A percentile compares a stretch with the other conserved stretches of the same genome.
phyloP scores from a whole-genome alignment of 1,140 invertebrate species.

The Calliphora vicina region DNA sequence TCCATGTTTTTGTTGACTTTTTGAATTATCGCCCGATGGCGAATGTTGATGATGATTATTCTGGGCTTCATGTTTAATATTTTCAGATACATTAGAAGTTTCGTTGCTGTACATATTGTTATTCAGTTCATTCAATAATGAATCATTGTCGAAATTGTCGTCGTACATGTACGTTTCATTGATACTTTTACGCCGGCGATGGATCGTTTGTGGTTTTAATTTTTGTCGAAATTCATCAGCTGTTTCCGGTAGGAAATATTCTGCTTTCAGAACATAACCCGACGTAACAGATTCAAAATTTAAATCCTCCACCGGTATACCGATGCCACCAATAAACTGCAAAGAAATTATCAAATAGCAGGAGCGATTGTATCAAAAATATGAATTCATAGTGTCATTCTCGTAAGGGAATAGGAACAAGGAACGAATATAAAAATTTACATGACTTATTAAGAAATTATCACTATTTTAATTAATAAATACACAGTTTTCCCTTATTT shows the following conservation, averaged over 20 bases:
- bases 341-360: background rate
- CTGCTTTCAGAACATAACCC: slow-evolving; percentile 60
- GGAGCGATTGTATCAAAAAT: background rate
- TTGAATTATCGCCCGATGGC: slow-evolving; percentile 6
- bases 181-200: slow-evolving; percentile 35
- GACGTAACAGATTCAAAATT: slow-evolving; percentile 58
- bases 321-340: slow-evolving; percentile 59
- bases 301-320: slow-evolving; percentile 57
- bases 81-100: background rate
- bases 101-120: background rate
- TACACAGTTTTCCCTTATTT: too few species aligned
- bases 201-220: slow-evolving; percentile 49
- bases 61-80: background rate
- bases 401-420: too few species aligned
- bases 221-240: slow-evolving; percentile 51
- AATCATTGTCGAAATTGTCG: background rate
- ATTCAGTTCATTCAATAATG: background rate
- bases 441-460: too few species aligned
- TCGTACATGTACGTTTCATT: background rate
- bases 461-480: too few species aligned
- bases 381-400: too few species aligned
- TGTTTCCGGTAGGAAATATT: slow-evolving; percentile 58
- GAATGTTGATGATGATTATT: background rate
- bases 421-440: too few species aligned
- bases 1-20: slow-evolving; percentile 39